Conservation (phyloP, 2,888 invertebrate species). For the Chesias legatella region DNA sequence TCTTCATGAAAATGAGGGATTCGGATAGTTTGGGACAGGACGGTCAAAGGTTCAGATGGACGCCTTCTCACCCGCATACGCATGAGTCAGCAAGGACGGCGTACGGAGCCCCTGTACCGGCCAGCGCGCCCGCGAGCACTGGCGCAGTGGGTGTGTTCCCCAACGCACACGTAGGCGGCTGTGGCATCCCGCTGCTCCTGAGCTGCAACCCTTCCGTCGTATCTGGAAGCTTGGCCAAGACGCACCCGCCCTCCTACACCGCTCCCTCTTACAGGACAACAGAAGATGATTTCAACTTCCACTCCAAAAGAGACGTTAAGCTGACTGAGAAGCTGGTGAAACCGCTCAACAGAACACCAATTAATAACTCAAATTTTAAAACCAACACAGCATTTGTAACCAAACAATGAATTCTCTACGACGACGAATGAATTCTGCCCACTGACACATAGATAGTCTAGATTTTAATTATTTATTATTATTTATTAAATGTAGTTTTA, state of each 20-base stretch:
- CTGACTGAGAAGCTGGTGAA: slow-evolving; percentile 30
- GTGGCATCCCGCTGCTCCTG: slow-evolving; percentile 63
- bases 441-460: not conserved
- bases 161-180: slow-evolving; percentile 59
- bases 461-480: slow-evolving; percentile 22
- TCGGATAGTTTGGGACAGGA: slow-evolving; percentile 36
- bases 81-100: slow-evolving; percentile 45
- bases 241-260: slow-evolving; percentile 42
- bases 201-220: slow-evolving; percentile 69
- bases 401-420: no score
- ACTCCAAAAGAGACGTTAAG: slow-evolving; percentile 57
- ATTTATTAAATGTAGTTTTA: slow-evolving; percentile 22
- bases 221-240: slow-evolving; percentile 57
- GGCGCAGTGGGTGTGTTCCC: slow-evolving; percentile 63
- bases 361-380: slow-evolving; percentile 31
- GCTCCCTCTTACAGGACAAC: slow-evolving; percentile 53
- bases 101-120: slow-evolving; percentile 39
- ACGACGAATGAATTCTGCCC: no score
- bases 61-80: slow-evolving; percentile 27
- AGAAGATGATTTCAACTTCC: slow-evolving; percentile 52
- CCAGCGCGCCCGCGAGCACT: slow-evolving; percentile 17
- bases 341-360: slow-evolving; percentile 23
- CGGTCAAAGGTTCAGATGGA: slow-evolving; percentile 44
- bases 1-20: slow-evolving; percentile 43
- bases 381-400: slow-evolving; percentile 24